These are phyloP conservation scores for Aphrophora alni DNA, from an alignment of 2,888 invertebrate species.

Conservation along the genomic window DNA sequence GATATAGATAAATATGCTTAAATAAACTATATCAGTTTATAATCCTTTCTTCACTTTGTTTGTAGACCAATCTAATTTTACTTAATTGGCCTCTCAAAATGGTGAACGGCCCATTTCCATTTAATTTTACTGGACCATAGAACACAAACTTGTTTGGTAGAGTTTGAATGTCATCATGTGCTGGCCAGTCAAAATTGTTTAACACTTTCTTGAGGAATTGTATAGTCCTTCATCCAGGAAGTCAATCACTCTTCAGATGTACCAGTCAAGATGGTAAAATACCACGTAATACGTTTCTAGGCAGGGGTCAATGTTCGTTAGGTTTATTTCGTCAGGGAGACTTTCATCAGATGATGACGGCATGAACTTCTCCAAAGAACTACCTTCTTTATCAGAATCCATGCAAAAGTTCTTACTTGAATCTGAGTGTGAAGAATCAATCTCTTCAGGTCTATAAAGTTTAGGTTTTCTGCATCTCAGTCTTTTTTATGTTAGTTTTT, in stretches of 20 bases:
- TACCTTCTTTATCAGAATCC: neutral
- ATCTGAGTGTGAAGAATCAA: neutral
- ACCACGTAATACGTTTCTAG: slow-evolving; percentile 19
- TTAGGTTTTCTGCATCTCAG: no score
- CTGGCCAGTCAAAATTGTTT: slow-evolving; percentile 17
- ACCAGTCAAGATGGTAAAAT: slow-evolving; percentile 23
- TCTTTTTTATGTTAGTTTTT: no score
- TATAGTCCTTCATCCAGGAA: slow-evolving; percentile 17
- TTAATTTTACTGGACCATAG: slow-evolving; percentile 20
- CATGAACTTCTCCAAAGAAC: no score
- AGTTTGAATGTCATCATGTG: slow-evolving; percentile 25
- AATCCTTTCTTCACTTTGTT: no score
- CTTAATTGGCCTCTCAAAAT: slow-evolving; percentile 13
- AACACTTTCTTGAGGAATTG: slow-evolving; percentile 24
- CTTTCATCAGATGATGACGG: neutral
- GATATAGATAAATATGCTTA: neutral
- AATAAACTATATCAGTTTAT: no score
- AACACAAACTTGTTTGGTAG: slow-evolving; percentile 19
- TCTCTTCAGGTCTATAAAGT: neutral
- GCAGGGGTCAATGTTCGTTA: neutral
- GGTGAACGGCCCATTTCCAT: slow-evolving; percentile 25
- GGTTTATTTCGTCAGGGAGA: neutral
- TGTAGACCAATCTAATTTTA: slow-evolving; percentile 21
- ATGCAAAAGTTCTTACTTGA: neutral
- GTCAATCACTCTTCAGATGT: slow-evolving; percentile 21